Evolutionary conservation across 2,797 vertebrate genomes (phyloP).

Genomic region (Margarornis squamiger): DNA sequence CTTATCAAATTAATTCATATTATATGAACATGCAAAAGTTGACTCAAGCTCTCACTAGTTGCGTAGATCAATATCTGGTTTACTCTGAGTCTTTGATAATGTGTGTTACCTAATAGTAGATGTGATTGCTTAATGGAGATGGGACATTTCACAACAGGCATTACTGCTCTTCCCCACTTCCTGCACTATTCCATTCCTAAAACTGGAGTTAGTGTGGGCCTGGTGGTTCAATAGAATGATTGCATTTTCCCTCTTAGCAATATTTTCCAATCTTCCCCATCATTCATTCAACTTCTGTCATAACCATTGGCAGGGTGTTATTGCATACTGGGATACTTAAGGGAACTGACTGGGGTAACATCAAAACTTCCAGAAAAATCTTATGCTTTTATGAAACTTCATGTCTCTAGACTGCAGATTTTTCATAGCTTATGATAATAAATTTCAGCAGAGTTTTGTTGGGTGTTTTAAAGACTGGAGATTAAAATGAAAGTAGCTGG

Average conservation of each 20-base stretch:
- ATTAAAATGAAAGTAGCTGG: not conserved
- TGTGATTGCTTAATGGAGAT: not conserved
- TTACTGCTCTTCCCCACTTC: not conserved
- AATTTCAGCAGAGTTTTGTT: not conserved
- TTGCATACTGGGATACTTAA: not conserved
- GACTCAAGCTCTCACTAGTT: not conserved
- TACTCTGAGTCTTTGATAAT: not conserved
- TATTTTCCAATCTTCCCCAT: not conserved
- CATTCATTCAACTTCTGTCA: not conserved
- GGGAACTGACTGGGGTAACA: not conserved
- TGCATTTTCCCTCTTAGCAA: fast-evolving
- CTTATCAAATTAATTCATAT: not conserved
- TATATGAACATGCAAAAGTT: not conserved
- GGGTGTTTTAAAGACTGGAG: not conserved
- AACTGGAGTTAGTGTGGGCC: fast-evolving
- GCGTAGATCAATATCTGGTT: not conserved
- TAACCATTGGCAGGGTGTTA: not conserved
- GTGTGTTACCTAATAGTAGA: not conserved
- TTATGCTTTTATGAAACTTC: not conserved
- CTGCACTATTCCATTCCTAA: not conserved
- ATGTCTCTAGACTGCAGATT: not conserved
- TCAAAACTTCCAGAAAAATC: not conserved
- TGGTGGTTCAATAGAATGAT: not conserved
- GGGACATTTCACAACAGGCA: not conserved
- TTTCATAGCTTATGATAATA: not conserved